phyloP scores from a whole-genome alignment of 2,888 invertebrate genomes.

The Agrotis exclamationis region DNA sequence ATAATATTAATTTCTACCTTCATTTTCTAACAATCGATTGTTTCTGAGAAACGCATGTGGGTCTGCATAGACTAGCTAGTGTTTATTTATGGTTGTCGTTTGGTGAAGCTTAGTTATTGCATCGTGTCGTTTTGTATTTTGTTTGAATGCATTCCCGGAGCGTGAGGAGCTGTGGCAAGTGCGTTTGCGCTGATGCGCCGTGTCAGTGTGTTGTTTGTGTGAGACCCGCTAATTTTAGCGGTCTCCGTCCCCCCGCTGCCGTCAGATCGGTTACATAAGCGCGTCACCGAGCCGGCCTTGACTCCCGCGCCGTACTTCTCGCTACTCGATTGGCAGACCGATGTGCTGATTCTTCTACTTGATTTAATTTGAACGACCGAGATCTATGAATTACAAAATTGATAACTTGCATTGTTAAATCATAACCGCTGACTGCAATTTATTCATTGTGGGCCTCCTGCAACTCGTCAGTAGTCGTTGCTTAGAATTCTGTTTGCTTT shows the following conservation, averaged over 20 bases:
- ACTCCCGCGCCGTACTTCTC: conserved; percentile 87
- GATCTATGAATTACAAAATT: conserved; percentile 58
- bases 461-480: conserved; percentile 20
- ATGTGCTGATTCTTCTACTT: conserved; percentile 68
- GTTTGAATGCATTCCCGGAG: conserved; percentile 57
- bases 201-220: conserved; percentile 83
- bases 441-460: conserved; percentile 29
- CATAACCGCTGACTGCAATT: conserved; percentile 38
- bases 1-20: conserved; percentile 63
- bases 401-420: conserved; percentile 57
- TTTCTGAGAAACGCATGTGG: conserved; percentile 41
- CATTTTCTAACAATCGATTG: conserved; percentile 52
- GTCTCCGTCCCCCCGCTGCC: conserved; percentile 80
- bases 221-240: conserved; percentile 88
- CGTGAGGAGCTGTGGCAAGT: conserved; percentile 53
- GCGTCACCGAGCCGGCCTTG: conserved; percentile 87
- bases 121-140: conserved; percentile 36
- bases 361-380: conserved; percentile 54
- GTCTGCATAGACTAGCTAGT: conserved; percentile 23
- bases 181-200: conserved; percentile 73
- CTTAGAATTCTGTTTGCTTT: conserved; percentile 43
- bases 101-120: conserved; percentile 32
- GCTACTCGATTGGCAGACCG: conserved; percentile 76
- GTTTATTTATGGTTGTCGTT: conserved; percentile 39
- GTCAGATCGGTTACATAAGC: conserved; percentile 82